phyloP scores from a whole-genome alignment of 2,888 invertebrate genomes.

The Pollenia griseotomentosa region DNA sequence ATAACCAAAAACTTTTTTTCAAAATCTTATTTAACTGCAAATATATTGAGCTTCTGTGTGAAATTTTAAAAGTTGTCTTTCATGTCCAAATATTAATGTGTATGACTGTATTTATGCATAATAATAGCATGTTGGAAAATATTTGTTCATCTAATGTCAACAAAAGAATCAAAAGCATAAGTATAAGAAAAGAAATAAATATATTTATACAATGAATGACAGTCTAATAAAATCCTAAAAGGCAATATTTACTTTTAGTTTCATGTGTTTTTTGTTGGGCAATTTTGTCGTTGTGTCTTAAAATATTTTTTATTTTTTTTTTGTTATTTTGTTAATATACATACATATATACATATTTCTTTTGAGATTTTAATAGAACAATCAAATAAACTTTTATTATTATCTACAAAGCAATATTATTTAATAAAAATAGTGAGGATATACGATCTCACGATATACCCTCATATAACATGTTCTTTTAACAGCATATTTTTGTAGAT shows the following conservation, averaged over 20 bases:
- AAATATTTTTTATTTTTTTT: background rate
- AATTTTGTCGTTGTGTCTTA: background rate
- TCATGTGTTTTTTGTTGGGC: background rate
- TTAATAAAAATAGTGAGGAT: background rate
- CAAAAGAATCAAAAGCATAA: slow-evolving; percentile 2
- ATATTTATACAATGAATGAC: slow-evolving; percentile 26
- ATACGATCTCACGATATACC: too few relatives aligned
- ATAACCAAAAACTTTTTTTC: too few relatives aligned
- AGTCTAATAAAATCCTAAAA: slow-evolving; percentile 20
- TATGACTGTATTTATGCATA: too few relatives aligned
- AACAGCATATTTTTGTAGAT: too few relatives aligned
- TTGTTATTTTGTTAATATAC: background rate
- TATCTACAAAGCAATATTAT: background rate
- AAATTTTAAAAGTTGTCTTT: too few relatives aligned
- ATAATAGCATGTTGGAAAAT: too few relatives aligned
- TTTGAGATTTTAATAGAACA: too few relatives aligned
- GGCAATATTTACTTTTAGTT: slow-evolving; percentile 12
- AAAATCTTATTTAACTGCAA: too few relatives aligned
- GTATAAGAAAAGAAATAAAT: slow-evolving; percentile 3
- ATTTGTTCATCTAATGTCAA: background rate
- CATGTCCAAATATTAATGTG: background rate
- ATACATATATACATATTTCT: too few relatives aligned
- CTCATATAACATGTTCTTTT: too few relatives aligned
- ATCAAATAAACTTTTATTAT: background rate
- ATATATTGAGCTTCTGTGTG: too few relatives aligned